Base-by-base conservation (phyloP, 2,113 vertebrate genomes). In the Aix galericulata region DNA sequence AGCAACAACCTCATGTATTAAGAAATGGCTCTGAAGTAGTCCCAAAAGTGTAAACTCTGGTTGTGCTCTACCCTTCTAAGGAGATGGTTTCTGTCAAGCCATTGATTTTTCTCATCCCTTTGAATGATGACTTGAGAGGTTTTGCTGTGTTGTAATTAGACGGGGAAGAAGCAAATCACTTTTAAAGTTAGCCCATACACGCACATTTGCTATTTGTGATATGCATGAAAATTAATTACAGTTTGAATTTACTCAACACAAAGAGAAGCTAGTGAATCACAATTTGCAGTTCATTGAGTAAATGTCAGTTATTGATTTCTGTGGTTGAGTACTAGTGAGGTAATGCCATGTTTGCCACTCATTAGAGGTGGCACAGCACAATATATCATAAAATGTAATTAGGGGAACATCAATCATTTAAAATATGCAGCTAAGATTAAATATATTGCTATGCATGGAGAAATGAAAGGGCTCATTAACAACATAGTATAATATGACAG, bases 261-360 rank as follows among this genome's bases (percentile, higher is more conserved):
- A 96, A 97, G 94, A 83, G 91, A 96, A 97, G 91, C 90, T 93
- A 94, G 89, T 97, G 97, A 96, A 97, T 98, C 94, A 97, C 95
- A 95, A 96, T 97, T 97, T 97, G 97, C 97, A 97, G 97, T 96
- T 97, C 96, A 97, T 97, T 53, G 95, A 98, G 93, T 97, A 97
- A 97, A 95, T 97, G 98, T 96, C 97, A 97, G 90, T 95, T 96
- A 97, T 97, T 93, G 97, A 97, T 97, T 96, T 95, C 82, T 92
- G 80, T 91, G 94, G 93, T 58, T 97, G 96, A 91, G 67, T 74
- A 71, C 94, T 79, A 88, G 89, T 87, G 96, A 97, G 89, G 97
- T 94, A 92, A 91, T 96, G 75, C 81, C 92, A 80, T 79, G 95
- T 96, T 97, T 97, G 95, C 92, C 96, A 91, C 94, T 97, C 92